These are phyloP conservation scores for Aelia acuminata DNA, from an alignment of 2,888 invertebrate genomes.

Conservation along the genomic window DNA sequence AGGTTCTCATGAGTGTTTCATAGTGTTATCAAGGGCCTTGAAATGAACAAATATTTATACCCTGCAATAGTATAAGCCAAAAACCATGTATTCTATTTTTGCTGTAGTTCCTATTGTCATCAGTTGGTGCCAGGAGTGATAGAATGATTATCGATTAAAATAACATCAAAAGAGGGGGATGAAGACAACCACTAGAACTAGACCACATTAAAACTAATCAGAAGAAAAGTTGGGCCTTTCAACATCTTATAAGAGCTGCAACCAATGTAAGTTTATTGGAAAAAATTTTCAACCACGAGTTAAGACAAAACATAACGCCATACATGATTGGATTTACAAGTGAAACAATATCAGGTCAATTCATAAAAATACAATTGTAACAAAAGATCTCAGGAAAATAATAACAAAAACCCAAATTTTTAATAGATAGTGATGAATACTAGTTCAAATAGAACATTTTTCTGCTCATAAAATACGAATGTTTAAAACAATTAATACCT, in stretches of 20 bases:
- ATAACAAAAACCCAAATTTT: too few species aligned
- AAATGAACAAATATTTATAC: neutral
- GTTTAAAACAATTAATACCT: too few species aligned
- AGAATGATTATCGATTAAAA: neutral
- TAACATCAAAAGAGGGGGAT: neutral
- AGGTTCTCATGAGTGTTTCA: neutral
- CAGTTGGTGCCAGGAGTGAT: slow-evolving; percentile 4
- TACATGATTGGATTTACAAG: neutral
- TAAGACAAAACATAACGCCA: neutral
- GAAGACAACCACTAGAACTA: neutral
- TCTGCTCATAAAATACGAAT: too few species aligned
- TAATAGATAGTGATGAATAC: too few species aligned
- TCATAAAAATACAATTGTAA: too few species aligned
- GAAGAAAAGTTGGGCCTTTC: neutral
- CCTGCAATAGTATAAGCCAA: slow-evolving; percentile 40
- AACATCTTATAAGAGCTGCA: neutral
- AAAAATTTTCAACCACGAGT: neutral
- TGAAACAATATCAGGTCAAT: neutral
- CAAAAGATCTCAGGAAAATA: too few species aligned
- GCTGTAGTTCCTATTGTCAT: slow-evolving; percentile 6
- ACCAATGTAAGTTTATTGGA: neutral
- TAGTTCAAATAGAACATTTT: too few species aligned
- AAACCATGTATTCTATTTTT: slow-evolving; percentile 17
- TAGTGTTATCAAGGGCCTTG: neutral
- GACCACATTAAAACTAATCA: neutral